These are phyloP conservation scores for Potamarius usumacintae DNA, from an alignment of 2,113 vertebrate species.

Conservation along the genomic window DNA sequence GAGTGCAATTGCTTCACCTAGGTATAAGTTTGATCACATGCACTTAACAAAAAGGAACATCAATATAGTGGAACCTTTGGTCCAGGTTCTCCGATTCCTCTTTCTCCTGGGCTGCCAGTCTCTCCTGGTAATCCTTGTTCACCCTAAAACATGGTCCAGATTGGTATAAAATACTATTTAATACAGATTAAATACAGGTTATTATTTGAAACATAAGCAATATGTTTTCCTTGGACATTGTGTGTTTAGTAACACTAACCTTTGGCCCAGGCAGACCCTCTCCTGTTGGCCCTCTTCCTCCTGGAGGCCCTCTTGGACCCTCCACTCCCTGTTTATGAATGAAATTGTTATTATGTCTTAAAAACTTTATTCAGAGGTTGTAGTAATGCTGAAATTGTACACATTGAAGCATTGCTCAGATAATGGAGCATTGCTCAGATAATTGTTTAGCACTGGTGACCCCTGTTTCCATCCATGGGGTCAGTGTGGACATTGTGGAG, in stretches of 20 bases:
- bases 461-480: too few species aligned
- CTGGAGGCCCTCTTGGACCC: constrained; percentile 80
- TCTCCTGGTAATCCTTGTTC: constrained; percentile 85
- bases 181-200: background rate
- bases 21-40: background rate
- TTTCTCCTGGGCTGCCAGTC: constrained; percentile 78
- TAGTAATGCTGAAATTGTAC: background rate
- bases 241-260: constrained; percentile 66
- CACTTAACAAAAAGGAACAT: background rate
- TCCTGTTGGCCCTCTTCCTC: constrained; percentile 77
- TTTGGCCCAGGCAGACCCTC: constrained; percentile 83
- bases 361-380: background rate
- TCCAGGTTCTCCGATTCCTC: constrained; percentile 77
- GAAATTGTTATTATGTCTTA: background rate
- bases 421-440: too few species aligned
- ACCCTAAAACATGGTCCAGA: constrained; percentile 63
- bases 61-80: constrained; percentile 70
- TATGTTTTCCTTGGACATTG: background rate
- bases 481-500: too few species aligned
- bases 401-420: background rate
- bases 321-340: constrained; percentile 74
- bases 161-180: background rate
- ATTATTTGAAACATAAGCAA: background rate
- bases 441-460: too few species aligned
- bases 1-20: background rate